phyloP scores from a whole-genome alignment of 2,113 vertebrate species.

The Callocephalon fimbriatum region DNA sequence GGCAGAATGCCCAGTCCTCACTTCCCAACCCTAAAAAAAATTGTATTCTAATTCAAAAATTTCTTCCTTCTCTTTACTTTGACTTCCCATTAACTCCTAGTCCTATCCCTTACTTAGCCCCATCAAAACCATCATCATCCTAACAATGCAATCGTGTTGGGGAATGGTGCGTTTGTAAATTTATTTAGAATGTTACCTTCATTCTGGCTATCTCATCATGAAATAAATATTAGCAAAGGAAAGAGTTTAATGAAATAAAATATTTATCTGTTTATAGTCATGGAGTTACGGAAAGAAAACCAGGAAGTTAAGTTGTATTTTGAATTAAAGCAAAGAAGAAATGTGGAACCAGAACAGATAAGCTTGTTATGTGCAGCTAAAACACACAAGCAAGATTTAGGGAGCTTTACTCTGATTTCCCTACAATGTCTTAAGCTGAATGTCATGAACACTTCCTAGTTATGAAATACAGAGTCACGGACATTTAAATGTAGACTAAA shows the following conservation, averaged over 20 bases:
- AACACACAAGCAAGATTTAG: background rate
- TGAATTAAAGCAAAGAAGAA: background rate
- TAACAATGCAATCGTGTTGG: background rate
- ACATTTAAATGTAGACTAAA: background rate
- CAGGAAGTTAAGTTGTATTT: background rate
- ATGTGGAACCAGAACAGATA: background rate
- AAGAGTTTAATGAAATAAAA: background rate
- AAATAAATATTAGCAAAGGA: background rate
- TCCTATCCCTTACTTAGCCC: background rate
- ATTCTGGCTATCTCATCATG: background rate
- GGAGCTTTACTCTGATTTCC: background rate
- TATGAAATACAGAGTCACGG: background rate
- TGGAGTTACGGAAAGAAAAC: background rate
- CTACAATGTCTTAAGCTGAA: background rate
- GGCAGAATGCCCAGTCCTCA: background rate
- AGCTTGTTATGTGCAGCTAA: background rate
- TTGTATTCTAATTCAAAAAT: background rate
- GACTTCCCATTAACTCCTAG: background rate
- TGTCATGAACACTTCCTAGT: background rate
- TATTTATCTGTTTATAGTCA: background rate
- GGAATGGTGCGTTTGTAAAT: background rate
- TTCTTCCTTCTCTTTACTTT: background rate
- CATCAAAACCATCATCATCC: background rate
- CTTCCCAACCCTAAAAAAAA: background rate
- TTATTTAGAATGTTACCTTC: background rate